A percentile compares a stretch with the other conserved stretches of the same genome.
phyloP scores from a whole-genome alignment of 1,140 invertebrate species.

The Chrysoperla carnea region DNA sequence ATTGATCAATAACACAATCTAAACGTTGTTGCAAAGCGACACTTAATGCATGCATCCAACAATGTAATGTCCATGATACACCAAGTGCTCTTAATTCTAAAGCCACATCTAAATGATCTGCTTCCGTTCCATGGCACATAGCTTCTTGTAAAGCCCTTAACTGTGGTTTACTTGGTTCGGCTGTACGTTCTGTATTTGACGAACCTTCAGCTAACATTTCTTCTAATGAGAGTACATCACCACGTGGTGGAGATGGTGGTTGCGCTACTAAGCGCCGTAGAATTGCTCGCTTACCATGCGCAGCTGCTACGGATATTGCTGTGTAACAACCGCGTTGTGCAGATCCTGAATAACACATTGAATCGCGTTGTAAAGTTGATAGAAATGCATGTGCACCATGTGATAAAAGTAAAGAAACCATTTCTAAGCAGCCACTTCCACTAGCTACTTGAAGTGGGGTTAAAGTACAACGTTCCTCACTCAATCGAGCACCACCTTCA shows the following conservation, averaged over 20 bases:
- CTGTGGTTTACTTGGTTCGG: conserved; percentile 48
- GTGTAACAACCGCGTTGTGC: conserved; percentile 19
- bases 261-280: conserved; percentile 63
- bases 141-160: conserved; percentile 74
- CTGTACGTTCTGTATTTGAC: conserved; percentile 18
- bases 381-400: conserved; percentile 76
- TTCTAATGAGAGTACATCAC: conserved; percentile 69
- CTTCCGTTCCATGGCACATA: conserved; percentile 83
- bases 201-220: conserved; percentile 75
- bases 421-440: conserved; percentile 60
- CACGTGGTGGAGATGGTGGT: conserved; percentile 42
- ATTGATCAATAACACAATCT: conserved; percentile 74
- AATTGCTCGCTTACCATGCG: conserved; percentile 60
- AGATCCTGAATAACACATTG: conserved; percentile 55
- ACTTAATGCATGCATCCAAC: conserved; percentile 78
- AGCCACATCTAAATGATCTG: conserved; percentile 75
- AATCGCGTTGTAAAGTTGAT: conserved; percentile 64
- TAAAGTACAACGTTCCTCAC: conserved; percentile 69
- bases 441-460: conserved; percentile 74
- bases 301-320: conserved; percentile 71
- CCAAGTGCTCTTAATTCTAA: conserved; percentile 65
- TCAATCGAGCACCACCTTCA: conserved; percentile 62
- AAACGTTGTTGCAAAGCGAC: conserved; percentile 67
- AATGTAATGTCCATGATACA: conserved; percentile 76
- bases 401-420: conserved; percentile 59